Evolutionary conservation across 2,888 invertebrate species (phyloP).

Genomic region (Drosophila antonietae): DNA sequence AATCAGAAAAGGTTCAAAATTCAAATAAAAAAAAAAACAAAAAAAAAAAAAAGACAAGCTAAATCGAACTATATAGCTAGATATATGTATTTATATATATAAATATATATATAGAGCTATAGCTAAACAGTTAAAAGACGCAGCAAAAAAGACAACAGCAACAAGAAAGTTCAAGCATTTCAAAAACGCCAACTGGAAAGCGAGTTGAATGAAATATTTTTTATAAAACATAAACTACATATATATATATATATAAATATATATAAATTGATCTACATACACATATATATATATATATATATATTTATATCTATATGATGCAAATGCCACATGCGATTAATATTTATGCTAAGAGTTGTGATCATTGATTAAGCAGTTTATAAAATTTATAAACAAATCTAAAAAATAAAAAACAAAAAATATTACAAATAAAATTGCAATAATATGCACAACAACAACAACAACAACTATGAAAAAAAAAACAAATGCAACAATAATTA

Average conservation of each 20-base stretch:
- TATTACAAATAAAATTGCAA: slow-evolving; percentile 12
- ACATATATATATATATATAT: slow-evolving; percentile 35
- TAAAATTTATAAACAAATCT: slow-evolving; percentile 59
- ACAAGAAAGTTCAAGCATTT: slow-evolving; percentile 33
- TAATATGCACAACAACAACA: slow-evolving; percentile 19
- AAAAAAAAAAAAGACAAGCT: slow-evolving; percentile 2
- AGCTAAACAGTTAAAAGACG: slow-evolving; percentile 21
- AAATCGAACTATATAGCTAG: background rate
- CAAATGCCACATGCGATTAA: slow-evolving; percentile 75
- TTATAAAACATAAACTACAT: slow-evolving; percentile 18
- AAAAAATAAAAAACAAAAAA: slow-evolving; percentile 42
- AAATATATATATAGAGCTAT: slow-evolving; percentile 8
- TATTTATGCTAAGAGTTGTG: slow-evolving; percentile 84
- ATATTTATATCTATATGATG: slow-evolving; percentile 52
- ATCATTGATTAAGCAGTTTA: slow-evolving; percentile 84
- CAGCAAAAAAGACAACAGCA: slow-evolving; percentile 18
- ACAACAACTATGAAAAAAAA: slow-evolving; percentile 34
- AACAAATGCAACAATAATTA: slow-evolving; percentile 25
- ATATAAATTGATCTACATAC: slow-evolving; percentile 12
- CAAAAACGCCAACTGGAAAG: slow-evolving; percentile 1
- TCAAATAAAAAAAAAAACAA: background rate
- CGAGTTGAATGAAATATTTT: slow-evolving; percentile 34
- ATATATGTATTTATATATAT: background rate
- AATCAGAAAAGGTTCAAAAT: slow-evolving; percentile 36
- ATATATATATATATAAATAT: slow-evolving; percentile 15